Evolutionary conservation across 2,797 vertebrate genomes (phyloP), one percentile per base, ranked within the genome.

Genomic region (Megalops cyprinoides): DNA sequence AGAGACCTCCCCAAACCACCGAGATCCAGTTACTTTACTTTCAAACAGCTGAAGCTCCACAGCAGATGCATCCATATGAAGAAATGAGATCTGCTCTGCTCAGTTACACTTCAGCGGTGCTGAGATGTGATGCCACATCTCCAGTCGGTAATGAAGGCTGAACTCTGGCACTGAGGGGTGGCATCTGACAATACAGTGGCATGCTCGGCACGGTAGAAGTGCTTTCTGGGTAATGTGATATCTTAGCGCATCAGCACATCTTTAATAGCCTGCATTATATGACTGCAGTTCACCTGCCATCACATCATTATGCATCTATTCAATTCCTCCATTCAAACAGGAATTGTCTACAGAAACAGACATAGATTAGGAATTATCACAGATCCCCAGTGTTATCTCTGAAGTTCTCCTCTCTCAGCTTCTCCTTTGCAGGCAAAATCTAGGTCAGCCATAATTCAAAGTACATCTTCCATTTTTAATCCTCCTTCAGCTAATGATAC

Each of bases 21-120:
- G 58, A 18, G 28, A 62, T 80, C 73, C 56, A 80, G 60, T 75
- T 58, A 62, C 44, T 75, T 75, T 75, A 75, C 79, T 75, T 62
- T 55, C 67, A 75, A 78, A n/a, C 48, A 48, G 55, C 53, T 44
- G 49, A 34, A 55, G 78, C 73, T 44, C 67, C 67, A 73, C 51
- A 55, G 31, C 3, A 74, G 56, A 51, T 79, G 56, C 56, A 79
- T 79, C 62, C 48, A 79, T 71, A 71, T 34, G 31, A 23, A 49
- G 55, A 4, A 71, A 71, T 79, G 37, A 10, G 79, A 71, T 79
- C 79, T 69, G n/a, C 65, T 79, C 20, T 71, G 65, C 78, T 71
- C 53, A 74, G 39, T 31, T 39, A 42, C 44, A 46, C 51, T 34
- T 73, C 65, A n/a, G n/a, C n/a, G n/a, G n/a, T 79, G 39, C n/a